Base-by-base conservation (phyloP, 2,113 vertebrate genomes). In the Nycticebus coucang region DNA sequence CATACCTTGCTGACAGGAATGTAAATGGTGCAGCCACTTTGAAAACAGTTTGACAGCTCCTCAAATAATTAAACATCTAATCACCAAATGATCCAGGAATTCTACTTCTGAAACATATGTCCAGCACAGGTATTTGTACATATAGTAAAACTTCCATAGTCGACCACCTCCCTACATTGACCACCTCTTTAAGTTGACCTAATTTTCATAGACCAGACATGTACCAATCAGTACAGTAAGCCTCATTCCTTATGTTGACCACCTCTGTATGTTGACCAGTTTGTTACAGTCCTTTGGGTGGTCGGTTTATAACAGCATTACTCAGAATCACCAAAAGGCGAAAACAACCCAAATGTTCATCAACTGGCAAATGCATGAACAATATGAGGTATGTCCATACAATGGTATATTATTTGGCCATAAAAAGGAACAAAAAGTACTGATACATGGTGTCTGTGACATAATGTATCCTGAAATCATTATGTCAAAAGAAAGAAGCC, bases 371-470 rank as follows among this genome's bases (percentile, higher is more conserved):
- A 80, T 17, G 6, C 81, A n/a, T 66, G 69, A 93, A 80, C 59
- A 66, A 93, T 88, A 81, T 87, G 26, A 68, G 28, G 9, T 60
- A 24, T 64, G 62, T 62, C 24, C n/a, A 68, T 89, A 62, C 57
- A 28, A 5, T 68, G 18, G n/a, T 66, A 68, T 59, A 74, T 87
- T 72, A 84, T 86, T 87, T 90, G 30, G 6, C 60, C 24, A 84
- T 83, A 69, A 87, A 91, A 93, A 87, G 28, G 28, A 91, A 93
- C 57, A 7, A 87, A 10, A 87, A 78, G 41, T 72, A 75, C 21
- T 21, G 41, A 85, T 66, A 72, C 28, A 18, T 80, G 26, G 26
- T 87, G 60, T 37, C 30, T 87, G 60, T 37, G 88, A 82, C n/a
- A 57, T 91, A 78, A 28, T 74, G 55, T 53, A 62, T 91, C 13